Base-by-base conservation (phyloP, 1,140 invertebrate genomes). In the Leptinotarsa undecemlineata region DNA sequence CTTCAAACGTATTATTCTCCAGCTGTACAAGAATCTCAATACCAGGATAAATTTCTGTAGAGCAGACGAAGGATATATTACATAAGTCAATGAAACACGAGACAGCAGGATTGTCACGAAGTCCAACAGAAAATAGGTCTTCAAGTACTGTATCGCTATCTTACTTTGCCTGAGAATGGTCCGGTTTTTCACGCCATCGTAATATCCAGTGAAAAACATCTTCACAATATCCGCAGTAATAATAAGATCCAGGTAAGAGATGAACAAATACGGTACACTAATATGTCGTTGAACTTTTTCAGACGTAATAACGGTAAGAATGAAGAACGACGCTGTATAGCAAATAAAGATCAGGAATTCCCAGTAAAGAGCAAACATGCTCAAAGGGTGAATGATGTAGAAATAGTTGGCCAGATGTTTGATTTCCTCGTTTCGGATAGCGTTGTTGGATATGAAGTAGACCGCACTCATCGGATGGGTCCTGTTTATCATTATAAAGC, bases 351-450 rank as follows among this genome's bases (percentile, higher is more conserved):
- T 20, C 17, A 64, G 8, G 26, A 64, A 64, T 21, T 64, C 63
- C 63, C 63, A 64, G n/a, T 64, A 64, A 15, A 64, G 26, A 20
- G 63, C 20, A 5, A 74, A 23, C 47, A 73, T 21, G 66, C 77
- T 78, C 33, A 78, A 74, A 5, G 77, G 77, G 72, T 78, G 77
- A 19, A 78, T 74, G 42, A 77, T 77, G 21, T 48, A 2, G 20
- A 19, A 19, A 51, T 74, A 71, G 26, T 26, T 21, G 48, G 62
- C 17, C 47, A 77, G 4, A 21, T 78, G 77, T 62, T 15, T 21
- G 63, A 72, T 62, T 71, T 77, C 75, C 48, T 80, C 79, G 17
- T 67, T 62, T 4, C 74, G 62, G 48, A 77, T 79, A 15, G 72
- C 76, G 63, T 48, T 67, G 19, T 42, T 73, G 4, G 79, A 80